Base-by-base conservation (phyloP, 2,888 invertebrate genomes). In the Coelinius sp. region DNA sequence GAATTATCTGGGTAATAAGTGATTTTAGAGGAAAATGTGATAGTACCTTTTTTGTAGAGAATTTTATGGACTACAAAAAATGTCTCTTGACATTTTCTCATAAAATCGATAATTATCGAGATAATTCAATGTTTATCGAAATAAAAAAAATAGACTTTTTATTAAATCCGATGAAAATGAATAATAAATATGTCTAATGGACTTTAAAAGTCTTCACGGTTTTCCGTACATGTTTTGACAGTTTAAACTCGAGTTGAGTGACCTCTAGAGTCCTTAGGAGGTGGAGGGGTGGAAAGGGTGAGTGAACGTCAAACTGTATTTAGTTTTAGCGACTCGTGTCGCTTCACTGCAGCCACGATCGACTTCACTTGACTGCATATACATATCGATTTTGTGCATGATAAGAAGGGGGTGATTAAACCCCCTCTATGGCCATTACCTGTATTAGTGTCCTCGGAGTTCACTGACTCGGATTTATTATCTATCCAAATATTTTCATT, bases 321-420 rank as follows among this genome's bases (percentile, higher is more conserved):
- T 56, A 25, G 12, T 4, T 10, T 56, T 56, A 20, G 56, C 27
- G 14, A 4, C 27, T 56, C 27, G 56, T 56, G 56, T 56, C 56
- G 56, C 17, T 56, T 25, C 27, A 56, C 27, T 56, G 25, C 27
- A 25, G 56, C 8, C n/a, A 2, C 52, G 52, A 56, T 56, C n/a
- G 14, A 56, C 56, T n/a, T 62, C 38, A 22, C 62, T 17, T 31
- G 10, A 20, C 62, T 70, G 62, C 68, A 68, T 70, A 72, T 70
- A 72, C 66, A 65, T 65, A 65, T 65, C 46, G 65, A 65, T 65
- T 49, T 65, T 65, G 46, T 65, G n/a, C 20, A 6, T 31, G 59
- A 31, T 44, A 44, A 59, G 17, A 59, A 4, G 27, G 24, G 65
- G 49, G 65, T 65, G 65, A 65, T 65, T 65, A 65, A 46, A 10